phyloP scores from a whole-genome alignment of 53 echinoderm and acorn worm genomes.

The Astropecten irregularis region DNA sequence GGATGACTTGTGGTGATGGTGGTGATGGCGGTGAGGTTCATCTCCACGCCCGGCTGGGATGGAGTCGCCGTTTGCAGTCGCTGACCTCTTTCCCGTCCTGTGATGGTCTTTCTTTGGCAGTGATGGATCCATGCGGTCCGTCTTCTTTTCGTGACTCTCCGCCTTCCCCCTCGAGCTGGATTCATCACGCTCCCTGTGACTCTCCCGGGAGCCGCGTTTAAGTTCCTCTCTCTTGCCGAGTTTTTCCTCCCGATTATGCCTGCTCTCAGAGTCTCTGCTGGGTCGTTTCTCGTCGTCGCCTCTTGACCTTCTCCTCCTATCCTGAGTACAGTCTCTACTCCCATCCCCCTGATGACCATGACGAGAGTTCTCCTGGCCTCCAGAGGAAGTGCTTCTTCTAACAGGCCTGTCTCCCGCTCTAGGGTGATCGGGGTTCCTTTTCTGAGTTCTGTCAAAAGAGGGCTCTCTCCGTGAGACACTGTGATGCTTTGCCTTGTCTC shows the following conservation, averaged over 20 bases:
- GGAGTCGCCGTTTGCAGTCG: too few relatives aligned
- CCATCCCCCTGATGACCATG: not conserved
- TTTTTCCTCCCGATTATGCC: not conserved
- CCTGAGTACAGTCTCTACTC: not conserved
- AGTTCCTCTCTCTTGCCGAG: not conserved
- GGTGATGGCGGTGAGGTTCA: too few relatives aligned
- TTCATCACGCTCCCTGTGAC: conserved; percentile 1
- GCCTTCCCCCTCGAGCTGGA: not conserved
- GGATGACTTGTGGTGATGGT: conserved; percentile 17
- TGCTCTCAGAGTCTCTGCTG: not conserved
- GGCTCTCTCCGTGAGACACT: not conserved
- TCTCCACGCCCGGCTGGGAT: too few relatives aligned
- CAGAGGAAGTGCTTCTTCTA: not conserved
- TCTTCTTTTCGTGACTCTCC: not conserved
- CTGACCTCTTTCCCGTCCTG: not conserved
- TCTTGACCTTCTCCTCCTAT: not conserved
- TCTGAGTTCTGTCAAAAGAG: not conserved
- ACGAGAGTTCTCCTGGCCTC: not conserved
- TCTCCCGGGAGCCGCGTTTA: not conserved
- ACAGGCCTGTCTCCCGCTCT: not conserved
- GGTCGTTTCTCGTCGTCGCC: not conserved
- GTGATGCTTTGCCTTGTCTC: not conserved
- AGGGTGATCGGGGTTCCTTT: not conserved
- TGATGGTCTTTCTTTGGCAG: not conserved
- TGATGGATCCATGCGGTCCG: not conserved